Percentiles rank a stretch among this genome's conserved stretches.
phyloP scores from a whole-genome alignment of 2,113 vertebrate species.

The Myiozetetes cayanensis region DNA sequence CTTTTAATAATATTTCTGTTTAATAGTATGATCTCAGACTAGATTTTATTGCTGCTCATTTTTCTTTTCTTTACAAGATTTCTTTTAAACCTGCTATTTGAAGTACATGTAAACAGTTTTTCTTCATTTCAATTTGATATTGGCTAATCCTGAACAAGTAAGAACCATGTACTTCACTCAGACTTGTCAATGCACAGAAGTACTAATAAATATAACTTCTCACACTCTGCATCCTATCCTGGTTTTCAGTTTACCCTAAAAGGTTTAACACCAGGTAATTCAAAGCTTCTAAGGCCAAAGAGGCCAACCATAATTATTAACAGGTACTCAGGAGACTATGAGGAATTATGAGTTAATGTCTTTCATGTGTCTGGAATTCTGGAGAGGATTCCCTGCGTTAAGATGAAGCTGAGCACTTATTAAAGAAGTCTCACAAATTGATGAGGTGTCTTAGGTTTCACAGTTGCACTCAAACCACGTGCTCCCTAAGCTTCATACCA shows the following conservation, averaged over 20 bases:
- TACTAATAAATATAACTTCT: background rate
- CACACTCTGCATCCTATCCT: background rate
- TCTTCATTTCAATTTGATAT: background rate
- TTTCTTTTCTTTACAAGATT: slow-evolving; percentile 8
- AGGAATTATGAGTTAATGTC: slow-evolving; percentile 32
- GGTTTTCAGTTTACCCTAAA: background rate
- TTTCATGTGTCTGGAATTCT: slow-evolving; percentile 39
- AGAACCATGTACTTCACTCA: background rate
- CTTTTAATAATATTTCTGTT: slow-evolving; percentile 12
- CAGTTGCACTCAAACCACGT: slow-evolving; percentile 11
- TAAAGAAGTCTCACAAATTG: slow-evolving; percentile 1
- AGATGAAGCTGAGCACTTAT: background rate
- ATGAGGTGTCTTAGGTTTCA: slow-evolving; percentile 20
- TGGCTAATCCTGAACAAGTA: background rate
- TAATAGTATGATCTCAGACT: slow-evolving; percentile 37
- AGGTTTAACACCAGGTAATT: slow-evolving; percentile 5
- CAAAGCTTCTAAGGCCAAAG: slow-evolving; percentile 26
- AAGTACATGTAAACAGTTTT: background rate
- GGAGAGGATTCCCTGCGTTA: background rate
- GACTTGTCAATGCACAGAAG: background rate
- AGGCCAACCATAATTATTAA: slow-evolving; percentile 33
- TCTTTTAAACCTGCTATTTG: background rate
- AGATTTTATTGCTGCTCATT: background rate
- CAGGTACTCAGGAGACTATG: slow-evolving; percentile 36
- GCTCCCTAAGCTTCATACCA: background rate